These are phyloP conservation scores for Tetragnatha montana DNA, from an alignment of 2,888 invertebrate species.

Conservation along the genomic window DNA sequence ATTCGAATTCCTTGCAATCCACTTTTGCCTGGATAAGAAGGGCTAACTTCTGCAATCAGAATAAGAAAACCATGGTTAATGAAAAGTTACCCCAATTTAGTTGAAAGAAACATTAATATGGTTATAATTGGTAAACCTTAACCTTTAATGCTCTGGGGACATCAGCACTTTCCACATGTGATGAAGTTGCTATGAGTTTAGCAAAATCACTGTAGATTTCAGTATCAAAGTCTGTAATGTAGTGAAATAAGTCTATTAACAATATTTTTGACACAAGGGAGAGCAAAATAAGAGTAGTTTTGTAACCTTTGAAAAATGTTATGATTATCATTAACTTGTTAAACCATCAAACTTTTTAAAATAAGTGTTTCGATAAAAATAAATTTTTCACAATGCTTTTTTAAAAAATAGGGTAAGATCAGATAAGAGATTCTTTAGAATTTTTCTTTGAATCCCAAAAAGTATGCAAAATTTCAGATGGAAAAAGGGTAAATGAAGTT, in stretches of 20 bases:
- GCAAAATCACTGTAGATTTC: conserved; percentile 63
- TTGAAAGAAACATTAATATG: background rate
- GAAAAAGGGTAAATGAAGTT: too few relatives aligned
- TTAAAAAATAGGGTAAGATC: too few relatives aligned
- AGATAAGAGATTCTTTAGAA: too few relatives aligned
- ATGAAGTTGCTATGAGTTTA: conserved; percentile 34
- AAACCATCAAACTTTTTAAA: background rate
- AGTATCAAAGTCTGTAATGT: conserved; percentile 34
- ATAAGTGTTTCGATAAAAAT: too few relatives aligned
- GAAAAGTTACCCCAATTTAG: background rate
- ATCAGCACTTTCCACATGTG: conserved; percentile 59
- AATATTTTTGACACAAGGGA: background rate
- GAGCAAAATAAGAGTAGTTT: background rate
- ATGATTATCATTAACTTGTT: background rate
- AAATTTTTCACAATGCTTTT: too few relatives aligned
- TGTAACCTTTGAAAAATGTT: background rate
- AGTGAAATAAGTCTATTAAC: background rate
- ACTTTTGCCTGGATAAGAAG: conserved; percentile 37
- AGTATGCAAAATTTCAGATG: too few relatives aligned
- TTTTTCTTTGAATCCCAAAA: too few relatives aligned
- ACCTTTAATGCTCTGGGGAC: conserved; percentile 52
- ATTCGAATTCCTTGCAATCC: conserved; percentile 76
- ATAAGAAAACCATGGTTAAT: background rate
- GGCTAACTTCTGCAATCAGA: conserved; percentile 32
- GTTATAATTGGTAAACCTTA: background rate